phyloP scores from a whole-genome alignment of 2,888 invertebrate genomes.

The Halocaridina rubra region DNA sequence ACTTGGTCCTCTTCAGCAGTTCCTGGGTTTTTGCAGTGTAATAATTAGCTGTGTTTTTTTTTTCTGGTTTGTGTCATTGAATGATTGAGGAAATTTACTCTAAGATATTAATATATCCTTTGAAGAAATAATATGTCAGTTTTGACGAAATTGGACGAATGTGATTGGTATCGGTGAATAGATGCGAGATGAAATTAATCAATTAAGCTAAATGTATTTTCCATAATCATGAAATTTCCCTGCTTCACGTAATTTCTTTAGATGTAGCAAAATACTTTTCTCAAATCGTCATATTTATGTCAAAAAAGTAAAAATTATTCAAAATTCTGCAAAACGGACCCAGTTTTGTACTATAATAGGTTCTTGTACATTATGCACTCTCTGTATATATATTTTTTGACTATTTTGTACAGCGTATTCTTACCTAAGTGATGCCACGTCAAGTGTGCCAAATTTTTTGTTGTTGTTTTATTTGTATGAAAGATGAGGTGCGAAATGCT shows the following conservation, averaged over 20 bases:
- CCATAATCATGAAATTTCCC: too few species aligned
- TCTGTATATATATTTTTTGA: conserved; percentile 43
- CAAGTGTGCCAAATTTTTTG: conserved; percentile 53
- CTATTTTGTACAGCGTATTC: conserved; percentile 46
- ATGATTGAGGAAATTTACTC: background rate
- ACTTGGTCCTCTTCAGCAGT: background rate
- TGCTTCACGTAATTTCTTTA: too few species aligned
- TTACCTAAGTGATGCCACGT: conserved; percentile 48
- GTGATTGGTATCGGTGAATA: background rate
- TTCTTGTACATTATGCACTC: conserved; percentile 48
- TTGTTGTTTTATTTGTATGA: conserved; percentile 53
- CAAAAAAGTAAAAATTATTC: too few species aligned
- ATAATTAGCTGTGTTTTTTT: background rate
- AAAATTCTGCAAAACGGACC: conserved; percentile 37
- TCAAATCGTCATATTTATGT: too few species aligned
- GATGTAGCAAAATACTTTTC: too few species aligned
- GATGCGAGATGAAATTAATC: too few species aligned
- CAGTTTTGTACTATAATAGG: conserved; percentile 46
- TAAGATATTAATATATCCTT: background rate
- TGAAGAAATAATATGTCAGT: background rate
- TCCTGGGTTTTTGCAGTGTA: conserved; percentile 3
- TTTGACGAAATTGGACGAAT: background rate
- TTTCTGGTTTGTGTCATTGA: too few species aligned
- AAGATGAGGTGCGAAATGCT: conserved; percentile 2
- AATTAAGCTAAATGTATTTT: too few species aligned